Evolutionary conservation across 2,888 invertebrate genomes (phyloP), one percentile per base, ranked within the genome.

Genomic region (Pollenia amentaria): DNA sequence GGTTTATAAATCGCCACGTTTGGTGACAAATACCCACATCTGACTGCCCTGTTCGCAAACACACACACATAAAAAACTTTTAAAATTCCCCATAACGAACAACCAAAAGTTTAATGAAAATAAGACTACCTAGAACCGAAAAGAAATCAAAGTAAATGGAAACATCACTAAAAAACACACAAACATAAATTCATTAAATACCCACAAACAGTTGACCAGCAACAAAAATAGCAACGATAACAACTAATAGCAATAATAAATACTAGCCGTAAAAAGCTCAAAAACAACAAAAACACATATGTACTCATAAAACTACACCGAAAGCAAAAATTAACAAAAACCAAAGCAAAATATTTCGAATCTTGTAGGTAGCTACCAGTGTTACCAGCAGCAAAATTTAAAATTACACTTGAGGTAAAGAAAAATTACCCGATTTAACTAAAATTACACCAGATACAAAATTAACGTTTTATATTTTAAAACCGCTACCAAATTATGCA

Each of bases 101-200:
- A 70, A 40, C 12, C 29, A 16, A 44, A 65, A 65, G 57, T 57
- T 55, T 40, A 18, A 55, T 14, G 57, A 44, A 40, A n/a, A 53
- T 40, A 67, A 60, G 51, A 65, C 3, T n/a, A 70, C 55, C 3
- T n/a, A 70, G 16, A 46, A 14, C 9, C 67, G 14, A 55, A 60
- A 79, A 18, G 40, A 40, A 51, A 60, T 64, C 6, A 18, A 64
- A 11, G 14, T 14, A 29, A 62, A 62, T 62, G 40, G 10, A 62
- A n/a, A 62, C n/a, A 16, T 6, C 29, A 57, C 46, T 60, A 60
- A 38, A 51, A n/a, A 21, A 67, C 10, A 78, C 46, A 48, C 7
- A 60, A 38, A 69, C 6, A 57, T 78, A 78, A 67, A 57, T 77
- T 76, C 42, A 76, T 76, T 60, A n/a, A 69, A 60, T 44, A 29